Evolutionary conservation across 37 sponge, comb jelly and placozoan species (phyloP), one percentile per base, ranked within the genome.

Genomic region (Aphrocallistes beatrix): DNA sequence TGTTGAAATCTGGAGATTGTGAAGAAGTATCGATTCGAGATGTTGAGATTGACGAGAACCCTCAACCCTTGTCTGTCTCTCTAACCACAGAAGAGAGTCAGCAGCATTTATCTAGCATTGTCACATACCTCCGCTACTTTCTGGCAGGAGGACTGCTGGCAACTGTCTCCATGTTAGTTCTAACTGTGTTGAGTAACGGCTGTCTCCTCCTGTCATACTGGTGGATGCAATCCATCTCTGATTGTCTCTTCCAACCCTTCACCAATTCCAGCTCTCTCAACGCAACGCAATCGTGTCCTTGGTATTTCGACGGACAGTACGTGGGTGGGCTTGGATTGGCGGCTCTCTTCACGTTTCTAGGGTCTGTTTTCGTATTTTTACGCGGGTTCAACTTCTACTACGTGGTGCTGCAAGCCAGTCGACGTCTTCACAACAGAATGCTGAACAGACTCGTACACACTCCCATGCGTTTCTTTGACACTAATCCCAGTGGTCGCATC

Each of bases 401-500:
- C 34, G 28, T 60, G 17, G 8, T 13, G 34, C 75, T 60, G 75
- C 75, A 60, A 30, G 75, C 75, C 10, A 30, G 17, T 1, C 10
- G 75, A 13, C 25, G 75, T 25, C 75, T 60, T 13, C 75, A 60
- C 75, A 60, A 60, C 75, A 60, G 34, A 60, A 60, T 60, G 75
- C 75, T 60, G 6, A 60, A 60, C 75, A 25, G 28, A 25, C 28
- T 60, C 8, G n/a, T 60, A 30, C 75, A 13, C 34, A 60, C 75
- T 19, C 25, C 10, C 3, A 28, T 60, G 1, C 25, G 87, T 87
- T 87, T 88, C 86, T 88, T 86, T 51, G 89, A 88, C 36, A 88
- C 89, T n/a, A 88, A 81, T 28, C 89, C 89, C 9, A 38, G 69
- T 23, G 89, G 89, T 51, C 37, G 89, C 28, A 87, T 88, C 37